Evolutionary conservation across 2,113 vertebrate genomes (phyloP).

Genomic region (Bettongia penicillata): DNA sequence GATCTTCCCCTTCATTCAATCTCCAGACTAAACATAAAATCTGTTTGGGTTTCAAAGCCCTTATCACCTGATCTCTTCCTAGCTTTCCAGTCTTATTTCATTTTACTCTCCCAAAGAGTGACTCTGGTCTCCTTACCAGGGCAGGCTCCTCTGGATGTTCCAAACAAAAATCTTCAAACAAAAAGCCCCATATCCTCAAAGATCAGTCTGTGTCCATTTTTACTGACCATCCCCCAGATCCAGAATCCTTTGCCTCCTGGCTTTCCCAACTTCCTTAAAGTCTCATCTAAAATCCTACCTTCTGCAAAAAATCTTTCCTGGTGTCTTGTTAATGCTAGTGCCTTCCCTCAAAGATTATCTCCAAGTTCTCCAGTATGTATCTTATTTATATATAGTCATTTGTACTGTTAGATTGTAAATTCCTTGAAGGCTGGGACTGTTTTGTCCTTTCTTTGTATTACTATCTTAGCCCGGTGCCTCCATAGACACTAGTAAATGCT

Average conservation of each 20-base stretch:
- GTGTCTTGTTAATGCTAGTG: neutral
- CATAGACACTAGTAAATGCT: neutral
- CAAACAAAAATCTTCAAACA: no score
- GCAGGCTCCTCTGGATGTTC: neutral
- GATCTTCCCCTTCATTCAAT: neutral
- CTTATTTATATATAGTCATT: neutral
- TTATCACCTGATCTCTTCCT: no score
- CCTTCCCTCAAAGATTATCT: neutral
- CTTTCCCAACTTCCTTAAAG: neutral
- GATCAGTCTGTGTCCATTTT: neutral
- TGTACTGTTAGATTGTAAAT: neutral
- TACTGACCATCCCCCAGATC: neutral
- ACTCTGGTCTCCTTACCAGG: neutral
- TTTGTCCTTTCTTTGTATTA: neutral
- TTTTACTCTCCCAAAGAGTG: neutral
- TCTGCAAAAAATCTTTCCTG: neutral
- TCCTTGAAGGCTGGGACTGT: neutral
- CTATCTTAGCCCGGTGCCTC: neutral
- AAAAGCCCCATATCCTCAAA: no score
- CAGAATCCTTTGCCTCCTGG: neutral
- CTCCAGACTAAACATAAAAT: neutral
- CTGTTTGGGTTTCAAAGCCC: no score
- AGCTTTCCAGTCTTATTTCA: neutral
- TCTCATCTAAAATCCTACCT: neutral
- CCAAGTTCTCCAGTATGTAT: neutral